Percentiles rank a stretch among this genome's conserved stretches.
Conservation (phyloP, 1,140 invertebrate species). For the Monochamus saltuarius region DNA sequence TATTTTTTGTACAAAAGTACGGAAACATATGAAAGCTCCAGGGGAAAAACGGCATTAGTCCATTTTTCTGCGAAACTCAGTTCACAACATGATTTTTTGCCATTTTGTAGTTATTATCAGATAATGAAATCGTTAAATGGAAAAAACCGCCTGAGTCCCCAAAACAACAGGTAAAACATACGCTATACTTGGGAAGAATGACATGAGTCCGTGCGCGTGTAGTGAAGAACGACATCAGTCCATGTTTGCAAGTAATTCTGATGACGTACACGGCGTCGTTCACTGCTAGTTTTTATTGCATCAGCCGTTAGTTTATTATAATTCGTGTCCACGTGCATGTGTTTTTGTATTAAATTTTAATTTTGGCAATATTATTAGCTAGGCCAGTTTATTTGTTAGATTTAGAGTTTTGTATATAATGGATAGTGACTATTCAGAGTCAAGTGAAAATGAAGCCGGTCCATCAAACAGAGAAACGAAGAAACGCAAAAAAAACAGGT, state of each 20-base stretch:
- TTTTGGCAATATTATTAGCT: conserved; percentile 4
- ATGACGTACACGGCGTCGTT: background rate
- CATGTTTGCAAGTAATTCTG: background rate
- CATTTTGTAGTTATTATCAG: background rate
- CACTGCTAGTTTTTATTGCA: background rate
- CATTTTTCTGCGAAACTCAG: background rate
- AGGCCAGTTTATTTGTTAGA: conserved; percentile 3
- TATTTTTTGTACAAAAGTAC: too few relatives aligned
- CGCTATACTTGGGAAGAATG: background rate
- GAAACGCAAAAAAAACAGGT: conserved; percentile 25
- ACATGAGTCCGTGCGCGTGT: too few relatives aligned
- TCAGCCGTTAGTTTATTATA: background rate
- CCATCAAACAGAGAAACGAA: conserved; percentile 22
- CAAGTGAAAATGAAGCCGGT: conserved; percentile 16
- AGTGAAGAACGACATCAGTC: conserved; percentile 5
- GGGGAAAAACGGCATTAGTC: conserved; percentile 11
- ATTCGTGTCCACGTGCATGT: background rate
- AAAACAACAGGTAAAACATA: background rate
- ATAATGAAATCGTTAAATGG: background rate
- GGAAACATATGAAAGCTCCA: too few relatives aligned
- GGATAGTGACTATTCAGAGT: conserved; percentile 21
- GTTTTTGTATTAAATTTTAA: conserved; percentile 1
- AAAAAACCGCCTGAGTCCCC: background rate
- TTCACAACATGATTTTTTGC: too few relatives aligned
- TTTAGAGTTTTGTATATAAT: conserved; percentile 8